A percentile compares a stretch with the other conserved stretches of the same genome.
Evolutionary conservation across 2,113 vertebrate species (phyloP).

Genomic region (Dicentrarchus labrax): DNA sequence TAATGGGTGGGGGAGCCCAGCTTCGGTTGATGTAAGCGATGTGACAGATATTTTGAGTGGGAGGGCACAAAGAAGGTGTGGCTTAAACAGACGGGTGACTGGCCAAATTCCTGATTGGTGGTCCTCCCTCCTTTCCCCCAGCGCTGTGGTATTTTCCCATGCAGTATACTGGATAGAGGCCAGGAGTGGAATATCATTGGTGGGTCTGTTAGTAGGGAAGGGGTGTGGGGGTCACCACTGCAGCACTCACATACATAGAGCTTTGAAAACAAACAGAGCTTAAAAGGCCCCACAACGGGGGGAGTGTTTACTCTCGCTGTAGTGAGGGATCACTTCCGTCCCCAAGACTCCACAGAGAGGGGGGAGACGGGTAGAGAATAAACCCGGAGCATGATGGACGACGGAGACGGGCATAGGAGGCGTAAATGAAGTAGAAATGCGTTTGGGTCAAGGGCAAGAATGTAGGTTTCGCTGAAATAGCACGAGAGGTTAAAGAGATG

Average conservation of each 20-base stretch:
- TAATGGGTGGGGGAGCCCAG: conserved; percentile 57
- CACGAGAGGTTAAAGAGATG: conserved; percentile 32
- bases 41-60: conserved; percentile 49
- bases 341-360: conserved; percentile 41
- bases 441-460: conserved; percentile 16
- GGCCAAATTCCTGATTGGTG: conserved; percentile 67
- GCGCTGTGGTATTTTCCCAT: conserved; percentile 93
- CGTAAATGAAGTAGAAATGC: conserved; percentile 1
- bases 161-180: conserved; percentile 87
- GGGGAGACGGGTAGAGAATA: conserved; percentile 10
- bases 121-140: conserved; percentile 77
- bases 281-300: conserved; percentile 60
- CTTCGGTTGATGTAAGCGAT: conserved; percentile 45
- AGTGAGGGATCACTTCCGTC: conserved; percentile 14
- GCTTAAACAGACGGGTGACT: conserved; percentile 44
- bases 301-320: too few species aligned
- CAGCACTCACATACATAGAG: conserved; percentile 77
- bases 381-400: conserved; percentile 27
- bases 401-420: conserved; percentile 7
- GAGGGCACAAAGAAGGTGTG: conserved; percentile 36
- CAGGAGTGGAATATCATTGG: conserved; percentile 82
- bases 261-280: conserved; percentile 84
- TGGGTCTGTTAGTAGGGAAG: conserved; percentile 54
- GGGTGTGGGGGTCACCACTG: conserved; percentile 81
- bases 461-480: neutral